Evolutionary conservation across 2,888 invertebrate genomes (phyloP), one percentile per base, ranked within the genome.

Genomic region (Drosophila kuntzei): DNA sequence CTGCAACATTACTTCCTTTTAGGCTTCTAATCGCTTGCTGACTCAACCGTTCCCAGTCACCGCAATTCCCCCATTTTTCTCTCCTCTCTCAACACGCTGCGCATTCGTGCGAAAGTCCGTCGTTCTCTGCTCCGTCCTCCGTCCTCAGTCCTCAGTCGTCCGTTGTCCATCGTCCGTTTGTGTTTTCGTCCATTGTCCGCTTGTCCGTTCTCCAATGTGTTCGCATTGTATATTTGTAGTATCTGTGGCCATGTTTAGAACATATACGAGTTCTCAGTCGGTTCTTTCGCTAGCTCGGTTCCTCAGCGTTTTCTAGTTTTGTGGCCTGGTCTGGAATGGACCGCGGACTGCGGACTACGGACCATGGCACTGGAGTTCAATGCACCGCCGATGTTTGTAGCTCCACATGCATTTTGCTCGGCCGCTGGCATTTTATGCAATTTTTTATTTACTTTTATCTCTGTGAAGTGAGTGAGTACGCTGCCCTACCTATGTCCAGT

Each of bases 1-100:
- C 86, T 89, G 86, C 86, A 87, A 88, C 86, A 87, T 87, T 87
- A 87, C 89, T 87, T 87, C 86, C 89, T 87, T 87, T 87, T 87
- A 87, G 76, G 83, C 88, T 82, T 89, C 88, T 88, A 89, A 87
- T 88, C 80, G 86, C 66, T 79, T 62, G 77, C 76, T 80, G 87
- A 86, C 88, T 83, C 89, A 81, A 79, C 81, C 59, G 44, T 60
- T 57, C 59, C 77, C 62, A 44, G 29, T 29, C 22, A 47, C 60
- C 58, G 14, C 37, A 25, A 32, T 14, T 54, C 11, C 37, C 32
- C 32, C 32, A 12, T 34, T 8, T 8, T 57, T 32, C 18, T 36
- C 36, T 1, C 37, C 46, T 27, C 50, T 37, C 29, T 27, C 46
- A 61, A 8, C 41, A 39, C 51, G 25, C 58, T 57, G 77, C 69